A percentile compares a stretch with the other conserved stretches of the same genome.
Conservation (phyloP, 2,113 vertebrate genomes). For the Spea multiplicata region DNA sequence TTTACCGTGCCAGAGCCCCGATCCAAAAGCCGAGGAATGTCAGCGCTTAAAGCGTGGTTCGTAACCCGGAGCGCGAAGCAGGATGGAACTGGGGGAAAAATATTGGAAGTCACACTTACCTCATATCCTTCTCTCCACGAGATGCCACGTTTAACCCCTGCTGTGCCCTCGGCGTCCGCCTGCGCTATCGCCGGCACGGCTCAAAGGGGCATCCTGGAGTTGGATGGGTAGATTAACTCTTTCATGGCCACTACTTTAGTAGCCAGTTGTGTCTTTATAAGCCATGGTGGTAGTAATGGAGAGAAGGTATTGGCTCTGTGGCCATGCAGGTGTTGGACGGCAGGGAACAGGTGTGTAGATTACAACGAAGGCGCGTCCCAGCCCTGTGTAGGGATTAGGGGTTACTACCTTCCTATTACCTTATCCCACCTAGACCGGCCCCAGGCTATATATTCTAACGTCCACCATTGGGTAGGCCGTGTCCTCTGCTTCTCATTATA, state of each 20-base stretch:
- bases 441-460: too few relatives aligned
- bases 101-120: constrained; percentile 44
- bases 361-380: too few relatives aligned
- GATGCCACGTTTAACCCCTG: constrained; percentile 37
- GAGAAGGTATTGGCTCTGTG: too few relatives aligned
- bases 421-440: too few relatives aligned
- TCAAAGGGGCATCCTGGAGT: neutral
- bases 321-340: too few relatives aligned
- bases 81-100: constrained; percentile 6
- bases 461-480: too few relatives aligned
- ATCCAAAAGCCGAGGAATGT: constrained; percentile 7
- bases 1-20: constrained; percentile 4
- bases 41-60: neutral
- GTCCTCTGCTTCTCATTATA: too few relatives aligned
- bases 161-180: neutral
- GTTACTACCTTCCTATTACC: too few relatives aligned
- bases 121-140: constrained; percentile 41
- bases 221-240: neutral
- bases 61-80: neutral
- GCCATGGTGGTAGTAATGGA: too few relatives aligned
- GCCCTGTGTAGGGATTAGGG: too few relatives aligned
- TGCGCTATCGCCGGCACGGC: neutral
- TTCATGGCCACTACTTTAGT: neutral
- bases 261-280: too few relatives aligned
- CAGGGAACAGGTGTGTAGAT: too few relatives aligned